Conservation (phyloP, 2,113 vertebrate species). For the Myotis yumanensis region DNA sequence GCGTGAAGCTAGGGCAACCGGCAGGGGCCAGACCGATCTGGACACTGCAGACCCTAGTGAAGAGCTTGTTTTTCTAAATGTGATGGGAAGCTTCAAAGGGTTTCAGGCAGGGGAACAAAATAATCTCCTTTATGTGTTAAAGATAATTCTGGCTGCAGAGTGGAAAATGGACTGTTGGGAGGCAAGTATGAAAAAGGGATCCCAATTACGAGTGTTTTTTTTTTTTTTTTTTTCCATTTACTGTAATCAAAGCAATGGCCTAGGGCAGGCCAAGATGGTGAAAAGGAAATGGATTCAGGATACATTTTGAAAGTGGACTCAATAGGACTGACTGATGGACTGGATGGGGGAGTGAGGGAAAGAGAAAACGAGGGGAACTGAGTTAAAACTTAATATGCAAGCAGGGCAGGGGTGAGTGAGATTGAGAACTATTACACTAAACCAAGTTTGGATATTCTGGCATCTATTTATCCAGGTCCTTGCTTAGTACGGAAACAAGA, state of each 20-base stretch:
- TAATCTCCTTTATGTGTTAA: neutral
- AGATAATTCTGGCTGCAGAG: constrained; percentile 7
- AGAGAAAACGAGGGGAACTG: neutral
- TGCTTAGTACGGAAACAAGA: neutral
- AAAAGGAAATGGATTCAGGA: neutral
- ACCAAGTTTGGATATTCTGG: constrained; percentile 20
- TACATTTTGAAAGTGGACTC: neutral
- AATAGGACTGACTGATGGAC: neutral
- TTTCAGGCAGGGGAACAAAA: constrained; percentile 11
- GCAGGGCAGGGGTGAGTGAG: neutral
- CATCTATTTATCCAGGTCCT: neutral
- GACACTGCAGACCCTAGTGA: neutral
- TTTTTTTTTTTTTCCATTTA: neutral
- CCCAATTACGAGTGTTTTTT: neutral
- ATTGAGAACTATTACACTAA: neutral
- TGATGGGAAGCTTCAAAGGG: neutral
- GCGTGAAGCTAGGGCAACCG: neutral
- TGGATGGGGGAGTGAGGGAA: neutral
- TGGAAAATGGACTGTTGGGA: neutral
- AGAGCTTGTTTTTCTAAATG: neutral
- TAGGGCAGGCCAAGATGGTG: neutral
- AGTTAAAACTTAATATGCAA: constrained; percentile 16
- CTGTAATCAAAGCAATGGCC: neutral
- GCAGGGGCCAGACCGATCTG: neutral
- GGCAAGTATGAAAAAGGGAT: neutral